phyloP scores from a whole-genome alignment of 2,888 invertebrate species.

The Buathra laborator region DNA sequence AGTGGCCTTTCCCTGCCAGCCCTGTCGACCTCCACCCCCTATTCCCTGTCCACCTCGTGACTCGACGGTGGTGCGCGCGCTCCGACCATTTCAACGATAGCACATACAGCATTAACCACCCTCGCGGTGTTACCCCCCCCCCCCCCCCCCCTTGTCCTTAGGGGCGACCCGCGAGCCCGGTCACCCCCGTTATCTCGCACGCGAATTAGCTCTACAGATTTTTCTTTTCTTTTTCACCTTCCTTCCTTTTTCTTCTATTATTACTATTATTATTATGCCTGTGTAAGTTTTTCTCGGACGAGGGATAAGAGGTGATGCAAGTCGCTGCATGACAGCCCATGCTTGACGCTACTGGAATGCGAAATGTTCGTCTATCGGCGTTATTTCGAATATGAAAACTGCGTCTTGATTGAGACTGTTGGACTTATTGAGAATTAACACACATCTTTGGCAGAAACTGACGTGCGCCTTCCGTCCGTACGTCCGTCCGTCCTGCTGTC shows the following conservation, averaged over 20 bases:
- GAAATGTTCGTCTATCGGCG: too few relatives aligned
- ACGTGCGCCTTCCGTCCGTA: constrained; percentile 28
- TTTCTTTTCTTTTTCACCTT: constrained; percentile 72
- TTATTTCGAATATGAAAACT: neutral
- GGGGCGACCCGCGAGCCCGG: constrained; percentile 42
- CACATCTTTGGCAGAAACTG: neutral
- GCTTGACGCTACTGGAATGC: neutral
- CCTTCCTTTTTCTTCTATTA: constrained; percentile 57
- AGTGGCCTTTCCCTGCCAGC: constrained; percentile 84
- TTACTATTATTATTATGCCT: constrained; percentile 48
- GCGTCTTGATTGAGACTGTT: neutral
- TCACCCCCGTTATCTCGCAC: constrained; percentile 82
- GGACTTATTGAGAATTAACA: constrained; percentile 25
- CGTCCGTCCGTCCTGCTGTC: constrained; percentile 42
- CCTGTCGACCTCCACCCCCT: constrained; percentile 71
- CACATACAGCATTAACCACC: constrained; percentile 69
- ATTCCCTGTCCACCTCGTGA: constrained; percentile 75
- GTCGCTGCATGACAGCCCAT: neutral
- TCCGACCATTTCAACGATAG: constrained; percentile 75
- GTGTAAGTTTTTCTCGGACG: neutral
- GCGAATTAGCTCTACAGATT: constrained; percentile 84
- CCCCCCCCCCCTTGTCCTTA: constrained; percentile 9
- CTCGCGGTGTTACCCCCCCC: constrained; percentile 23
- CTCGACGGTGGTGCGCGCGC: constrained; percentile 76
- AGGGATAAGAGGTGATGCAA: constrained; percentile 1